Evolutionary conservation across 2,113 vertebrate genomes (phyloP).

Genomic region (Bungarus multicinctus): DNA sequence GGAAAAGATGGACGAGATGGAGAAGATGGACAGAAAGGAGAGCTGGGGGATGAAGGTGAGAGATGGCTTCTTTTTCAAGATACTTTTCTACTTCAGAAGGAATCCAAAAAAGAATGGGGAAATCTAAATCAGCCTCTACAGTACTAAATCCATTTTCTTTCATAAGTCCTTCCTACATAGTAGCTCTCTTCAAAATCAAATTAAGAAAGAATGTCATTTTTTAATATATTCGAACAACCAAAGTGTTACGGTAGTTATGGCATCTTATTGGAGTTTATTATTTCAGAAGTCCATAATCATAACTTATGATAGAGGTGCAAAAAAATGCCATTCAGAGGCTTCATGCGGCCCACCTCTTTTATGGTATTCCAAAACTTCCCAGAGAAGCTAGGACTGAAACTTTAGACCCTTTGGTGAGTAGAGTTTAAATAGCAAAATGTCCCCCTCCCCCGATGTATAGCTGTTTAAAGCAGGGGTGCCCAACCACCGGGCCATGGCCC

Average conservation of each 20-base stretch:
- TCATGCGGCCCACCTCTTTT: background rate
- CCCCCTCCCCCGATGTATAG: background rate
- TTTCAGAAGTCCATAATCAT: background rate
- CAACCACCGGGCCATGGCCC: background rate
- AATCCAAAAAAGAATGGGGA: background rate
- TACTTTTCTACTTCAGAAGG: background rate
- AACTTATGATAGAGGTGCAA: background rate
- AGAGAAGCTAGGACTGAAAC: background rate
- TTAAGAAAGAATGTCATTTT: background rate
- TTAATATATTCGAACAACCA: background rate
- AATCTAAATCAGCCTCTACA: background rate
- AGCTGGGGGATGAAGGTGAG: slow-evolving; percentile 82
- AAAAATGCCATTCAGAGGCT: background rate
- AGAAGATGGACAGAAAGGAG: slow-evolving; percentile 82
- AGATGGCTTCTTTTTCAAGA: background rate
- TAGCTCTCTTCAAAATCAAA: background rate
- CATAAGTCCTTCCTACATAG: background rate
- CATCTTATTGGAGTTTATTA: background rate
- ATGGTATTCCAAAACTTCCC: background rate
- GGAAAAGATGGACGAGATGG: slow-evolving; percentile 90
- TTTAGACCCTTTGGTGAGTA: background rate
- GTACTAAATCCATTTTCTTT: background rate
- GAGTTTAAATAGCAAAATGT: background rate
- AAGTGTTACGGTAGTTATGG: background rate
- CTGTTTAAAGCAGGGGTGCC: background rate